Evolutionary conservation across 2,113 vertebrate species (phyloP).

Genomic region (Theropithecus gelada): DNA sequence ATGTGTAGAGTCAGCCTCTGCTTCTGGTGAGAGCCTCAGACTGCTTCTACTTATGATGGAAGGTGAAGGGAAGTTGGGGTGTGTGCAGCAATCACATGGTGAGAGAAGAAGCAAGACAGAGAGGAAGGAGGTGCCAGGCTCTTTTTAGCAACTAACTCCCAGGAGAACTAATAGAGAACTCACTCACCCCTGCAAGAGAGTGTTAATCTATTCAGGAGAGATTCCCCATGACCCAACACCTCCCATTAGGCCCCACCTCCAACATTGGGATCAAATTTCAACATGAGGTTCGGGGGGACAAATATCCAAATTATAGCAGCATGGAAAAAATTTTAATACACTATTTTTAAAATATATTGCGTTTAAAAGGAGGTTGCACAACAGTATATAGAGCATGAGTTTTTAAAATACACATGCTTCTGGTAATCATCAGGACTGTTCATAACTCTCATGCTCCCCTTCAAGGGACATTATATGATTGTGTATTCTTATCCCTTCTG

Average conservation of each 20-base stretch:
- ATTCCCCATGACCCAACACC: neutral
- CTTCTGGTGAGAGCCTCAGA: neutral
- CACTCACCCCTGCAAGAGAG: neutral
- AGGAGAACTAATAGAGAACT: neutral
- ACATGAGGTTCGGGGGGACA: neutral
- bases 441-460: neutral
- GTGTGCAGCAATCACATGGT: neutral
- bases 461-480: neutral
- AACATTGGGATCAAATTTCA: neutral
- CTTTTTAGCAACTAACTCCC: neutral
- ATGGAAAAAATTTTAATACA: neutral
- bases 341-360: neutral
- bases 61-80: neutral
- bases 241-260: neutral
- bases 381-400: neutral
- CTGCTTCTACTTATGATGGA: neutral
- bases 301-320: neutral
- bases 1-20: neutral
- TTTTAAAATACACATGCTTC: neutral
- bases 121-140: neutral
- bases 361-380: neutral
- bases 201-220: neutral
- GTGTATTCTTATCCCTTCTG: neutral
- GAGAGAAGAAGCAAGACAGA: neutral
- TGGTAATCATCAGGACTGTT: neutral